phyloP scores from a whole-genome alignment of 2,113 vertebrate genomes.

The Empidonax alnorum region DNA sequence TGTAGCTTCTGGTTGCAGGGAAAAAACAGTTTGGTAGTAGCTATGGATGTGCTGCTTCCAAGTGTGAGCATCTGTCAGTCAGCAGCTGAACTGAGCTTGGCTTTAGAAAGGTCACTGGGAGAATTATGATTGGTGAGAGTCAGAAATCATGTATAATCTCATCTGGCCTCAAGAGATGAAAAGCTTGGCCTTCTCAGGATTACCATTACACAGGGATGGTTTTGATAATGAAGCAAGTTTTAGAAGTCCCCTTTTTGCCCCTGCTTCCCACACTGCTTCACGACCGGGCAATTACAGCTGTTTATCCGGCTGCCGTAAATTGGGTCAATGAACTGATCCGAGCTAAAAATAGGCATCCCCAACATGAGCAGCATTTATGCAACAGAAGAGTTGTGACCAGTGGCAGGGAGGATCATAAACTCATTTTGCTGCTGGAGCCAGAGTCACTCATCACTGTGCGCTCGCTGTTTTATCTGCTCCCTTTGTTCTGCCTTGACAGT shows the following conservation, averaged over 20 bases:
- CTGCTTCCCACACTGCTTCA: background rate
- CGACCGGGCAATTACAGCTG: conserved; percentile 11
- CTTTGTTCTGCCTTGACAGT: background rate
- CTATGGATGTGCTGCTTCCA: background rate
- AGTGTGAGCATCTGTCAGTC: background rate
- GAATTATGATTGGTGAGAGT: background rate
- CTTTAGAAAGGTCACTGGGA: background rate
- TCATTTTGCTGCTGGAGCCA: background rate
- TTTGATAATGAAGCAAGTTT: background rate
- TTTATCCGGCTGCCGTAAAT: background rate
- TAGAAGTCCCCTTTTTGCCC: background rate
- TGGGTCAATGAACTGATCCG: conserved; percentile 26
- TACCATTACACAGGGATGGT: background rate
- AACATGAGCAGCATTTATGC: background rate
- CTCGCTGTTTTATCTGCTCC: accelerated
- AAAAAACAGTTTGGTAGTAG: background rate
- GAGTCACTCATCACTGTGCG: accelerated
- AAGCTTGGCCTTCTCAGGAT: background rate
- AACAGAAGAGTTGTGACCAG: background rate
- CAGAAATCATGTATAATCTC: background rate
- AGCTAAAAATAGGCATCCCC: conserved; percentile 35
- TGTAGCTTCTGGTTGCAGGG: background rate
- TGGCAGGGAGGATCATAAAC: background rate
- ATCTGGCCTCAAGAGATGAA: background rate
- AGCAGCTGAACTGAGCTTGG: background rate